Percentiles rank a stretch among this genome's conserved stretches.
These are phyloP conservation scores for Gavia stellata DNA, from an alignment of 2,113 vertebrate genomes.

Conservation along the genomic window DNA sequence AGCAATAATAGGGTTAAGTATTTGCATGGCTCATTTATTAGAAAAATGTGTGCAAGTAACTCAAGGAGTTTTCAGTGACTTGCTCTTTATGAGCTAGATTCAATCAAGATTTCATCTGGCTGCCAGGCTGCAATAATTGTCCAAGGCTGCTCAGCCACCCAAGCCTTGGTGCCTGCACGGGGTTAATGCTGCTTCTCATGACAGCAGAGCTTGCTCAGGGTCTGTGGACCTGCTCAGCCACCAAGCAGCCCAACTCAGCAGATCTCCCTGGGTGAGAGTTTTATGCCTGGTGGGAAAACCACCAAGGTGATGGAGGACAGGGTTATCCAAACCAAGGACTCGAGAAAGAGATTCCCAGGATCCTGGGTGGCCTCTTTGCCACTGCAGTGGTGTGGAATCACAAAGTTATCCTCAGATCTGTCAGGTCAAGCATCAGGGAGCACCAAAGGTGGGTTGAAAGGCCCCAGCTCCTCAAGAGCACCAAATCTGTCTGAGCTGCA, in stretches of 20 bases:
- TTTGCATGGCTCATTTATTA: slow-evolving; percentile 40
- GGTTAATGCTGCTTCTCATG: not conserved
- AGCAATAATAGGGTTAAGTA: slow-evolving; percentile 37
- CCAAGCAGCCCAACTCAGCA: not conserved
- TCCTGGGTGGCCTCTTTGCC: not conserved
- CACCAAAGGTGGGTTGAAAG: not conserved
- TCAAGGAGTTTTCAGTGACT: slow-evolving; percentile 44
- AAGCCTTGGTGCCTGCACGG: not conserved
- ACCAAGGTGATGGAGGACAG: not conserved
- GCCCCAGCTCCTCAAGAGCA: not conserved
- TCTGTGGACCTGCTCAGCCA: not conserved
- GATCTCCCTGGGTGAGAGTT: not conserved
- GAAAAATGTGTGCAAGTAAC: slow-evolving; percentile 59
- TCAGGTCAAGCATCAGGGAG: not conserved
- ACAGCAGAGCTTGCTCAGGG: not conserved
- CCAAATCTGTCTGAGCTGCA: not conserved
- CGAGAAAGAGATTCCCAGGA: not conserved
- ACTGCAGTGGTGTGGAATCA: fast-evolving
- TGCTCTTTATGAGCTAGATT: slow-evolving; percentile 31
- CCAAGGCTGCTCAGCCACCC: not conserved
- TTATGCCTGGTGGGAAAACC: not conserved
- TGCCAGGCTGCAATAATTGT: not conserved
- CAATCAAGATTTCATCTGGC: slow-evolving; percentile 25
- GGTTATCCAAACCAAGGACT: not conserved
- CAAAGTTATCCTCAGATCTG: fast-evolving